Base-by-base conservation (phyloP, 2,113 vertebrate species). In the Macquaria australasica region DNA sequence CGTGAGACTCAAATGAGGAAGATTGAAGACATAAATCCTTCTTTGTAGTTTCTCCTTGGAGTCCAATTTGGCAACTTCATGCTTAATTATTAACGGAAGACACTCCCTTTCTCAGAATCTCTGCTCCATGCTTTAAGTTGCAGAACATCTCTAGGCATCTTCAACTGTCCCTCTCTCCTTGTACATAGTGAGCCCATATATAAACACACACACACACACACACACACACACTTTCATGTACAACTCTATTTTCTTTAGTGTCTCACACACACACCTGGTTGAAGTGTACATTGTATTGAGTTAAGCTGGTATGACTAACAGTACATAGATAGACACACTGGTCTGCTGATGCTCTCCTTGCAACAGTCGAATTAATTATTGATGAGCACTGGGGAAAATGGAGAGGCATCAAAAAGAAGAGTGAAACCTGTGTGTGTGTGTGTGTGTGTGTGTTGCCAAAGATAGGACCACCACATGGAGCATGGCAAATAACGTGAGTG, bases 341-440 rank as follows among this genome's bases (percentile, higher is more conserved):
- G 34, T 58, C 74, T 43, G 39, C 79, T 55, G 79, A 76, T 50
- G 62, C 77, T 70, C 70, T 68, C 31, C 31, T 3, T 64, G 62
- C 34, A 81, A 53, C 66, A 31, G 70, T 8, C 0, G 6, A 0
- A 55, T 88, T 16, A 56, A 90, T 87, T 75, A 87, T 93, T 91
- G 23, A 89, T 85, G 62, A 86, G 70, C 31, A 6, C 10, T 11
- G 15, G 55, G 28, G 60, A 25, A 69, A 73, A 67, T 11, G 31
- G 79, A 77, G 84, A 64, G n/a, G 70, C 73, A 64, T 84, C 77
- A 55, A 62, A 76, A 72, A 50, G 34, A 56, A 28, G 28, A 85
- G 63, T 58, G 66, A 73, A 63, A 34, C 25, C 31, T 74, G 31
- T 20, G n/a, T 45, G 56, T 48, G 21, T 58, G 23, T 58, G 25